A percentile compares a stretch with the other conserved stretches of the same genome.
Evolutionary conservation across 2,888 invertebrate species (phyloP).

Genomic region (Chymomyza procnemis): DNA sequence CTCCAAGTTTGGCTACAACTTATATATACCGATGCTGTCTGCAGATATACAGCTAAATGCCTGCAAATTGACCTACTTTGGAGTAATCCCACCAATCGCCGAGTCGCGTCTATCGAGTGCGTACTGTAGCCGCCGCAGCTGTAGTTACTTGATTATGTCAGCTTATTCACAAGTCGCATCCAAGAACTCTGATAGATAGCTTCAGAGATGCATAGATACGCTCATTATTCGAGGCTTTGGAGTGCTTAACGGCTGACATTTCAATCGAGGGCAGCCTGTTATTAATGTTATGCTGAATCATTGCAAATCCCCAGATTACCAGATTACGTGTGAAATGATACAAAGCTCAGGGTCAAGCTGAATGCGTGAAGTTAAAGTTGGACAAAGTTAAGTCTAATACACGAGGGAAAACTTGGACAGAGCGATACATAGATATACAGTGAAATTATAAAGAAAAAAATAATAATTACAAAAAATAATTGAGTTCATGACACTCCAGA

Average conservation of each 20-base stretch:
- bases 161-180: slow-evolving; percentile 23
- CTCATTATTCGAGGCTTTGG: not conserved
- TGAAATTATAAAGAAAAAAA: slow-evolving; percentile 45
- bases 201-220: not conserved
- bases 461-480: slow-evolving; percentile 69
- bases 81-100: slow-evolving; percentile 13
- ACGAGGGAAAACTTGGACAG: not conserved
- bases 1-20: slow-evolving; percentile 46
- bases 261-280: slow-evolving; percentile 58
- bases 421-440: slow-evolving; percentile 4
- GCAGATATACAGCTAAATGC: slow-evolving; percentile 56
- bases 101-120: not conserved
- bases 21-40: slow-evolving; percentile 45
- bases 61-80: slow-evolving; percentile 63
- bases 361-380: not conserved
- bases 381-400: not conserved
- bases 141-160: slow-evolving; percentile 52
- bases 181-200: not conserved
- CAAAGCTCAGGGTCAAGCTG: not conserved
- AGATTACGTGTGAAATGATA: not conserved
- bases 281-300: slow-evolving; percentile 35
- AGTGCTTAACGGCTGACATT: slow-evolving; percentile 53
- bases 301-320: not conserved
- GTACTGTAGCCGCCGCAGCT: not conserved
- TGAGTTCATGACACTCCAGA: slow-evolving; percentile 66